Evolutionary conservation across 92 coral and sea anemone species (phyloP).

Genomic region (Phenganax stokvisi): DNA sequence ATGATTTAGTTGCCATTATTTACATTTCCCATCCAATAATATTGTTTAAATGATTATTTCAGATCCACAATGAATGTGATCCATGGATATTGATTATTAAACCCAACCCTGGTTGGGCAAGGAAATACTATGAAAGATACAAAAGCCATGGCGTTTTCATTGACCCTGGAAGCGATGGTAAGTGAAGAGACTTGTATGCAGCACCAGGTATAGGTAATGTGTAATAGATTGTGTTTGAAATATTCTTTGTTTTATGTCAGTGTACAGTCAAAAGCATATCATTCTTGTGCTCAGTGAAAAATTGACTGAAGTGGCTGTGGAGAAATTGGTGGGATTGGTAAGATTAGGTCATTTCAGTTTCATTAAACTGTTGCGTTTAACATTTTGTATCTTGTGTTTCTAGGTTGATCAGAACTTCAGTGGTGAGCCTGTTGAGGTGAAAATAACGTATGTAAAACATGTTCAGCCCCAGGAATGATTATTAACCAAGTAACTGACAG

Average conservation of each 20-base stretch:
- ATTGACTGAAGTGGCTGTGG: constrained; percentile 30
- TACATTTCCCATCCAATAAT: too few species aligned
- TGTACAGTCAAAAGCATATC: constrained; percentile 57
- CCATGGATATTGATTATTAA: constrained; percentile 55
- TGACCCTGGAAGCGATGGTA: constrained; percentile 73
- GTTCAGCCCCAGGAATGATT: too few species aligned
- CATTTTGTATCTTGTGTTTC: not conserved
- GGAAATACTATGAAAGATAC: constrained; percentile 40
- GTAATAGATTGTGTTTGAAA: not conserved
- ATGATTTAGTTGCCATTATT: too few species aligned
- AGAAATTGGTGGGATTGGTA: constrained; percentile 66
- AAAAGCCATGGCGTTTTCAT: constrained; percentile 47
- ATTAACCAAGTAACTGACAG: too few species aligned
- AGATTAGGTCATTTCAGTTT: constrained; percentile 17
- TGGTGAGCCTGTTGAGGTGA: not conserved
- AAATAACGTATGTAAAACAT: not conserved
- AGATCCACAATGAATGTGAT: constrained; percentile 41
- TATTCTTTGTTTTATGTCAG: constrained; percentile 32
- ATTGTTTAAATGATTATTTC: not conserved
- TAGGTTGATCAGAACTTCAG: not conserved
- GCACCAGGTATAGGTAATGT: not conserved
- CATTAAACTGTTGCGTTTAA: too few species aligned
- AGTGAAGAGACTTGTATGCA: not conserved
- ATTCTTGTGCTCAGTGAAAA: constrained; percentile 50
- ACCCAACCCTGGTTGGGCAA: constrained; percentile 57